Conservation (phyloP, 2,888 invertebrate genomes). For the Drosophila acutilabella region DNA sequence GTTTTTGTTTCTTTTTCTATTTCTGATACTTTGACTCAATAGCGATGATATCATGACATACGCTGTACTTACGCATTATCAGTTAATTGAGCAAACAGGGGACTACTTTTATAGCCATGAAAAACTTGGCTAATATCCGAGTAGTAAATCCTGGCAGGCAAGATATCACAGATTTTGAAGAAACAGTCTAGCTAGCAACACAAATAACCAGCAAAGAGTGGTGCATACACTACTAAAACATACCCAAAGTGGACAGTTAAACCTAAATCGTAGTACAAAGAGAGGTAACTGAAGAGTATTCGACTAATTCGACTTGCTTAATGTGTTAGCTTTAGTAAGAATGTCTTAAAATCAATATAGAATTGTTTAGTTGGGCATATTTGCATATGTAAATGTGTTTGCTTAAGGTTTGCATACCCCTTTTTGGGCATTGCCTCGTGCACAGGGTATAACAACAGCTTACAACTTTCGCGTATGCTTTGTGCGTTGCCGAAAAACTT, state of each 20-base stretch:
- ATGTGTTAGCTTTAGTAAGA: no score
- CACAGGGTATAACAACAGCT: slow-evolving; percentile 57
- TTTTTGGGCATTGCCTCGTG: not conserved
- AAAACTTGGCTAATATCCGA: slow-evolving; percentile 49
- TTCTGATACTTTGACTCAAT: slow-evolving; percentile 24
- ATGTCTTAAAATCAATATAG: slow-evolving; percentile 5
- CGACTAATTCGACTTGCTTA: not conserved
- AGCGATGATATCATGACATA: slow-evolving; percentile 55
- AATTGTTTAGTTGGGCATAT: slow-evolving; percentile 3
- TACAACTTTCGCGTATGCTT: slow-evolving; percentile 65
- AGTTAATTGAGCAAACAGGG: slow-evolving; percentile 54
- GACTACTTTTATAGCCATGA: slow-evolving; percentile 34
- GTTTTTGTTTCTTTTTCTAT: slow-evolving; percentile 26
- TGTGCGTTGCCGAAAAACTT: slow-evolving; percentile 67
- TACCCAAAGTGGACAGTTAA: not conserved
- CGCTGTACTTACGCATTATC: slow-evolving; percentile 45
- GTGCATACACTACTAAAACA: not conserved
- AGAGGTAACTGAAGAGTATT: not conserved
- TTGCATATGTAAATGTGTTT: slow-evolving; percentile 9
- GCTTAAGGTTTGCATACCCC: slow-evolving; percentile 2
- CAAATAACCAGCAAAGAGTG: slow-evolving; percentile 7
- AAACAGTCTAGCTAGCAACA: slow-evolving; percentile 30
- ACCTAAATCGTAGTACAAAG: not conserved
- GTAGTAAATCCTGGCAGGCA: slow-evolving; percentile 49
- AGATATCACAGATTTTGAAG: slow-evolving; percentile 56